Evolutionary conservation across 2,113 vertebrate species (phyloP), one percentile per base, ranked within the genome.

Genomic region (Hyaena hyaena): DNA sequence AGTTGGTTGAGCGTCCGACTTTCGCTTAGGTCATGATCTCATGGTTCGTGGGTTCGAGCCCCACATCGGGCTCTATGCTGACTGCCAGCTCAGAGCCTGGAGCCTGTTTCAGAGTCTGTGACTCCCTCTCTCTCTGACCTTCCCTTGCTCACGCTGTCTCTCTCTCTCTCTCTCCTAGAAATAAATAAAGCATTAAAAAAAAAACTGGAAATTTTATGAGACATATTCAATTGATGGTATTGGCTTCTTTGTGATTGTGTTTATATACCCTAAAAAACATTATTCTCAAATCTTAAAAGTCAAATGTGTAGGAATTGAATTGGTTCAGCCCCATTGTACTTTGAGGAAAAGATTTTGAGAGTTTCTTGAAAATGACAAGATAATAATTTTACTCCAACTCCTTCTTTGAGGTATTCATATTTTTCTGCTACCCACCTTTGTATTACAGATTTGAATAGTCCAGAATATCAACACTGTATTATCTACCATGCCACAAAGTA

Each of bases 221-320:
- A 77, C 16, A 63, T 5, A 83, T 39, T 61, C 33, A 3, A 90
- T 79, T 88, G 33, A 63, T n/a, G 23, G 87, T 58, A 87, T 15
- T 97, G 69, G 3, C 2, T 80, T 33, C 45, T 95, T 91, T 90
- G 28, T 53, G 83, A 71, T 68, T 91, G 12, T 79, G 17, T 88
- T 86, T 93, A 45, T 68, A 69, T 92, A 89, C 77, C 93, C 80
- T 63, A 48, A 92, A 95, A 93, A 94, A 88, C 8, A 79, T 24
- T 63, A 48, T 21, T 88, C 23, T 80, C 5, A 79, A 74, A 83
- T 3, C 86, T 87, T 48, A 96, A 82, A 98, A 76, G 10, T 82
- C 5, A 96, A 68, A 45, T 69, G 12, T 69, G 12, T 93, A 4
- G 23, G 12, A 82, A 76, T 82, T 92, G 83, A 91, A 69, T 79